Base-by-base conservation (phyloP, 2,113 vertebrate genomes). In the Carassius gibelio region DNA sequence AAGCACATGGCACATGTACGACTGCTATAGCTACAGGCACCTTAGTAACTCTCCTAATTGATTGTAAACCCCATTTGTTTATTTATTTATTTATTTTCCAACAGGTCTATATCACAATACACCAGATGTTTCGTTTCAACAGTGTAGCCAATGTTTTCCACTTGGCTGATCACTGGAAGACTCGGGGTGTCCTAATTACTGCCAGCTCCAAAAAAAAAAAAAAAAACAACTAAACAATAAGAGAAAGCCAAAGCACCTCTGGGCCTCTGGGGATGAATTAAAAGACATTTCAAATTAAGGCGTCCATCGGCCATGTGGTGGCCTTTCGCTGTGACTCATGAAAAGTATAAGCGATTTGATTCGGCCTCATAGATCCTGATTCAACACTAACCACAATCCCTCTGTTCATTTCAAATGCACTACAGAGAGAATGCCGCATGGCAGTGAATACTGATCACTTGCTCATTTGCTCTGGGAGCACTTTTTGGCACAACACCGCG, bases 101-200 rank as follows among this genome's bases (percentile, higher is more conserved):
- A 79, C 77, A 50, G 30, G 55, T 88, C 64, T 82, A 52, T 85
- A 85, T 85, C 64, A 77, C 74, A 81, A 85, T 84, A 81, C 81
- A 81, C 84, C 87, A 86, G 87, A 88, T 86, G 80, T 88, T 83
- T 88, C 55, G 21, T 85, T 85, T 88, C 84, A 66, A 88, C 74
- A 71, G 26, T 82, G 71, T 72, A 57, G 85, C 82, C 82, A 86
- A 84, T 86, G 82, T 86, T 88, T 88, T 85, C 82, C 76, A 71
- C 69, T 86, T 59, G 57, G 72, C 78, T 88, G 85, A 85, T 84
- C 81, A 81, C 77, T 77, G 77, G 84, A 85, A 82, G 80, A 80
- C 72, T 72, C 8, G 1, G 74, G 55, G 59, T 88, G 85, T 86
- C 82, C 87, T 84, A 89, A 87, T 89, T 85, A 87, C 68, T 79